These are phyloP conservation scores for Sturnus vulgaris DNA, from an alignment of 2,113 vertebrate genomes.

Conservation along the genomic window DNA sequence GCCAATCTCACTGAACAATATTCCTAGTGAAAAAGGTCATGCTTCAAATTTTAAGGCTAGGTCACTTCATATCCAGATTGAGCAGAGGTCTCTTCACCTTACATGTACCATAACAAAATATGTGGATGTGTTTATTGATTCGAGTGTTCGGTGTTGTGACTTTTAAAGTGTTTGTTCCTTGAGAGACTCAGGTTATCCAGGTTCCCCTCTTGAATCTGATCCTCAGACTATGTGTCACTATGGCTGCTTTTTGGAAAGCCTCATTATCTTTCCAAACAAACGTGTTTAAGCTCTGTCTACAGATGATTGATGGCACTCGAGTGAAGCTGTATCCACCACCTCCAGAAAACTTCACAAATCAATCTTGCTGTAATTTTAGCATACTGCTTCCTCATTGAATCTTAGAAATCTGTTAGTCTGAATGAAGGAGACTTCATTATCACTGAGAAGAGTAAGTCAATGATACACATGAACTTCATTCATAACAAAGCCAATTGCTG, in stretches of 20 bases:
- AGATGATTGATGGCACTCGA: background rate
- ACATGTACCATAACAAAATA: background rate
- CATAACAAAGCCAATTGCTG: constrained; percentile 6
- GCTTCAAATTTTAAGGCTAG: background rate
- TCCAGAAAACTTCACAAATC: constrained; percentile 15
- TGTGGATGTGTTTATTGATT: background rate
- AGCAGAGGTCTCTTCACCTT: background rate
- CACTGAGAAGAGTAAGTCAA: background rate
- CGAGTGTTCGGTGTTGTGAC: background rate
- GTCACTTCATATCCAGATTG: background rate
- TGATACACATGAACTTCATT: background rate
- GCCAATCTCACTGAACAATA: background rate
- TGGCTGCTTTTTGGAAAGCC: background rate
- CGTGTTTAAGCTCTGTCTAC: background rate
- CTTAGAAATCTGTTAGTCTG: background rate
- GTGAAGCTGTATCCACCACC: background rate
- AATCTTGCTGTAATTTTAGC: constrained; percentile 1
- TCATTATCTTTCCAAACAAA: background rate
- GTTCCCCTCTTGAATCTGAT: background rate
- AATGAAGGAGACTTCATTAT: constrained; percentile 19
- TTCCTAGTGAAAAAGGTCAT: background rate
- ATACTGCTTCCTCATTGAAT: background rate
- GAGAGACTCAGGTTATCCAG: background rate
- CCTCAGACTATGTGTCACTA: background rate
- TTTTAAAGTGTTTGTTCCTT: background rate